A percentile compares a stretch with the other conserved stretches of the same genome.
Evolutionary conservation across 2,888 invertebrate genomes (phyloP).

Genomic region (Margaritifera margaritifera): DNA sequence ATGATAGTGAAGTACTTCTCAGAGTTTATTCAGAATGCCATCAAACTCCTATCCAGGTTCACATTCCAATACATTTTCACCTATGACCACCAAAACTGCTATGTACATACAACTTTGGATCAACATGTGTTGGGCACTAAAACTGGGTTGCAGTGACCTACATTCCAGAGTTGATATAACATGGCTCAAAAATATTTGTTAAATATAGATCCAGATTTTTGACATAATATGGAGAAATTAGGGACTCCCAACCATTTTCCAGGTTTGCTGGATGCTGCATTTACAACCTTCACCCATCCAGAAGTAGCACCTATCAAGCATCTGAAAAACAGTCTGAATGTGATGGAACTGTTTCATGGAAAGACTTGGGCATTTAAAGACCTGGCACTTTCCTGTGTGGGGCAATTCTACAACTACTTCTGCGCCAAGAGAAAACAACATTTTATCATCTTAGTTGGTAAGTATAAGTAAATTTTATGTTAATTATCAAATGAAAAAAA

Average conservation of each 20-base stretch:
- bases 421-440: slow-evolving; percentile 66
- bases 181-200: too few species aligned
- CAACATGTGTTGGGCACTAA: too few species aligned
- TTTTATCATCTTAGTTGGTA: slow-evolving; percentile 69
- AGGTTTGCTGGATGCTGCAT: slow-evolving; percentile 61
- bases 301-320: slow-evolving; percentile 59
- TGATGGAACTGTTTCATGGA: slow-evolving; percentile 75
- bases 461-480: slow-evolving; percentile 15
- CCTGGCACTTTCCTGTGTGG: slow-evolving; percentile 72
- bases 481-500: background rate
- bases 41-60: too few species aligned
- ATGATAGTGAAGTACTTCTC: too few species aligned
- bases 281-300: slow-evolving; percentile 55
- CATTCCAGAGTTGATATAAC: too few species aligned
- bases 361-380: slow-evolving; percentile 75
- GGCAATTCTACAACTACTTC: slow-evolving; percentile 72
- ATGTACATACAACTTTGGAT: too few species aligned
- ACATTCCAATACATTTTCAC: too few species aligned
- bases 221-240: too few species aligned
- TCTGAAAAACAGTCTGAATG: slow-evolving; percentile 64
- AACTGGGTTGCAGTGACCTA: too few species aligned
- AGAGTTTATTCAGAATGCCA: too few species aligned
- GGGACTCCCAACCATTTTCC: slow-evolving; percentile 6
- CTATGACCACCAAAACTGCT: too few species aligned
- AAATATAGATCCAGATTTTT: too few species aligned